Percentiles rank a stretch among this genome's conserved stretches.
phyloP scores from a whole-genome alignment of 2,888 invertebrate genomes.

The Papilio gigon region DNA sequence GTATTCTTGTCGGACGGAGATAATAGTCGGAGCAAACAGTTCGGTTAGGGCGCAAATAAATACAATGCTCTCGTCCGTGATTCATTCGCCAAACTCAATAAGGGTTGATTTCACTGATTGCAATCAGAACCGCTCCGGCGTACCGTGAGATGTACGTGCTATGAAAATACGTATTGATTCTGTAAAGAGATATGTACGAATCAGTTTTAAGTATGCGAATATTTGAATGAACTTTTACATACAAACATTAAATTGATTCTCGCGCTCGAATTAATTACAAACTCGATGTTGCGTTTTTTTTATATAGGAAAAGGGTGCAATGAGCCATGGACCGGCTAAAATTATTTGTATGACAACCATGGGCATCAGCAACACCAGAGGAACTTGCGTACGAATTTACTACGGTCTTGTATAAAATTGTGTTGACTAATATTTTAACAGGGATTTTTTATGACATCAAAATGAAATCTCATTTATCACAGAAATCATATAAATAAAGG shows the following conservation, averaged over 20 bases:
- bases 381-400: background rate
- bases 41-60: constrained; percentile 65
- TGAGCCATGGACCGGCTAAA: too few species aligned
- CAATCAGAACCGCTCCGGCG: constrained; percentile 64
- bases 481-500: too few species aligned
- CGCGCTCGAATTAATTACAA: constrained; percentile 20
- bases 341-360: too few species aligned
- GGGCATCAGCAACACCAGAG: too few species aligned
- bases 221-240: constrained; percentile 10
- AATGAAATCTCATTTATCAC: background rate
- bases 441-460: background rate
- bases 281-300: background rate
- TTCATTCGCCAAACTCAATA: constrained; percentile 70
- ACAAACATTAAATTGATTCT: constrained; percentile 15
- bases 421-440: background rate
- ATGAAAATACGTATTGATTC: constrained; percentile 53
- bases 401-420: background rate
- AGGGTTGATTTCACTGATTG: constrained; percentile 76
- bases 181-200: constrained; percentile 11
- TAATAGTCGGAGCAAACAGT: constrained; percentile 73
- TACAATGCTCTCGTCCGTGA: constrained; percentile 50
- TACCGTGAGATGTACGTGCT: constrained; percentile 57
- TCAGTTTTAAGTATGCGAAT: constrained; percentile 33
- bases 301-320: too few species aligned
- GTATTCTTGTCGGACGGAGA: constrained; percentile 48